Conservation (phyloP, 2,888 invertebrate species). For the Callimorpha dominula region DNA sequence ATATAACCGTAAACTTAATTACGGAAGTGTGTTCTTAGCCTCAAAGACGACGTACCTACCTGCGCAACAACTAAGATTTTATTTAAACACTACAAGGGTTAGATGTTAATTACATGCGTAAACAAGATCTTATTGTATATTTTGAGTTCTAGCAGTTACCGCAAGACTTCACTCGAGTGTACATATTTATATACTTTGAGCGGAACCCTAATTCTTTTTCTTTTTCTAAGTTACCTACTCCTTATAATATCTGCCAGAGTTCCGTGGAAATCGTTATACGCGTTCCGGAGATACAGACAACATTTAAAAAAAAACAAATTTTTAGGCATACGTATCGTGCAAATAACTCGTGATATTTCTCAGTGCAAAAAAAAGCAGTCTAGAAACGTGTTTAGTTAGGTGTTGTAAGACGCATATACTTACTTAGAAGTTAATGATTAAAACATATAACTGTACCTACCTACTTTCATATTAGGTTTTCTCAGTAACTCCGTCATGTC, state of each 20-base stretch:
- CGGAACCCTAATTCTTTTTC: no score
- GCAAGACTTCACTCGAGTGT: no score
- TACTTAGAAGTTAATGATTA: neutral
- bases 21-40: conserved; percentile 11
- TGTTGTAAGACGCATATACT: neutral
- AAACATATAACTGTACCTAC: neutral
- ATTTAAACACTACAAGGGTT: neutral
- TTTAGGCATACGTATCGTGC: no score
- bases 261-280: no score
- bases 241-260: no score
- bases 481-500: neutral
- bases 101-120: neutral
- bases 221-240: no score
- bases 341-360: neutral
- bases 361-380: neutral
- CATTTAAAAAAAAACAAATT: no score
- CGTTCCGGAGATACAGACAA: no score
- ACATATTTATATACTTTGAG: no score
- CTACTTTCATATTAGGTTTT: neutral
- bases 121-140: neutral
- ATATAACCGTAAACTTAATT: conserved; percentile 3
- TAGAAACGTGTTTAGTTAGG: neutral
- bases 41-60: neutral
- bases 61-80: neutral
- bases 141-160: no score